phyloP scores from a whole-genome alignment of 2,888 invertebrate species.

The Parapristionchus giblindavisi region DNA sequence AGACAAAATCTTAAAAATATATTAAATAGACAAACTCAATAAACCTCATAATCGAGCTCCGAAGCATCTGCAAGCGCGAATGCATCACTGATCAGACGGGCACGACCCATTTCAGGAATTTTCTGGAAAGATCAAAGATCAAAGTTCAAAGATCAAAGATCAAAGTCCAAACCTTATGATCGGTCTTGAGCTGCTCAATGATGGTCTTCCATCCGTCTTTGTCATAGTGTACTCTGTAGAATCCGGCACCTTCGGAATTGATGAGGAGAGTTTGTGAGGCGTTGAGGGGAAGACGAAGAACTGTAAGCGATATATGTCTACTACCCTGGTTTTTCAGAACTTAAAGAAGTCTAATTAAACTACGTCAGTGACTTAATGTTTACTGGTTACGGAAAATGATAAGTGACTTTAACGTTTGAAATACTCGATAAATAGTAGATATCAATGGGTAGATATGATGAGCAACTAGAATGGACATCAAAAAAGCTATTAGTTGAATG shows the following conservation, averaged over 20 bases:
- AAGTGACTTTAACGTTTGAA: no score
- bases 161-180: conserved; percentile 49
- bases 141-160: neutral
- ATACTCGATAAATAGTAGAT: no score
- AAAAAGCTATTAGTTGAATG: no score
- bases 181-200: conserved; percentile 48
- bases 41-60: conserved; percentile 73
- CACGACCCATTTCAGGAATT: conserved; percentile 39
- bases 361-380: no score
- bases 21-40: no score
- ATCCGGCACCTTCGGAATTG: conserved; percentile 63
- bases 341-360: no score
- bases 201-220: conserved; percentile 56
- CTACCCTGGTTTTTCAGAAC: neutral
- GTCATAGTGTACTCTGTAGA: conserved; percentile 67
- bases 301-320: conserved; percentile 6
- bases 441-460: neutral
- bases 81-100: conserved; percentile 88
- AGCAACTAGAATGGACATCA: neutral
- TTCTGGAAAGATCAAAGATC: conserved; percentile 39
- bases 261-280: conserved; percentile 51
- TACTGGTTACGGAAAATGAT: no score
- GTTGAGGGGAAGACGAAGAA: conserved; percentile 25
- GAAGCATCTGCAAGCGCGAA: conserved; percentile 75
- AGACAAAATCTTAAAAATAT: no score